phyloP scores from a whole-genome alignment of 2,888 invertebrate genomes.

The Willowsia nigromaculata region DNA sequence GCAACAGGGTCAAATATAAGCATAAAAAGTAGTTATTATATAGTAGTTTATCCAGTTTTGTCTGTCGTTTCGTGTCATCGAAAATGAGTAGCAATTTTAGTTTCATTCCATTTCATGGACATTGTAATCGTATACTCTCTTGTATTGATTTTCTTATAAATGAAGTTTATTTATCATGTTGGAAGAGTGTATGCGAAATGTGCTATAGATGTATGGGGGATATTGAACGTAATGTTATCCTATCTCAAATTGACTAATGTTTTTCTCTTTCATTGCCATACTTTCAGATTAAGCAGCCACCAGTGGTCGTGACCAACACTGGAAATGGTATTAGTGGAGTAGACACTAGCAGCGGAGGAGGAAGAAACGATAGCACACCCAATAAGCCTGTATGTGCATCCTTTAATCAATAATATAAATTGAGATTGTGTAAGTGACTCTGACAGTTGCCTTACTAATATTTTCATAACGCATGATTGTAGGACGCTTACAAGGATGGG shows the following conservation, averaged over 20 bases:
- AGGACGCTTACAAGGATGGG: conserved; percentile 53
- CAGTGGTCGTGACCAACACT: conserved; percentile 56
- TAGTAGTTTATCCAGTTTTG: background rate
- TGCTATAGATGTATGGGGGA: background rate
- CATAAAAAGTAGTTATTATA: background rate
- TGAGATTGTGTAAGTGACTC: background rate
- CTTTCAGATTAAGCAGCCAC: conserved; percentile 57
- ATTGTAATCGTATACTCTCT: background rate
- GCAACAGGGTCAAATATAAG: conserved; percentile 55
- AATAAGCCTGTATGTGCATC: conserved; percentile 42
- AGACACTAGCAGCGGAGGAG: background rate
- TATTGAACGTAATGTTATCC: background rate
- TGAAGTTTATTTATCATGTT: background rate
- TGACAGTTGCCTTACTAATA: background rate
- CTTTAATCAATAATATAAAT: background rate
- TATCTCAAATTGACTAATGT: conserved; percentile 22
- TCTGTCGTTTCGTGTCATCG: conserved; percentile 27
- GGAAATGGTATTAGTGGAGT: conserved; percentile 48
- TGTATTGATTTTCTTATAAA: conserved; percentile 40
- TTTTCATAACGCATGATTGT: background rate
- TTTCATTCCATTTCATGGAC: background rate
- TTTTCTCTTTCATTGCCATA: conserved; percentile 11
- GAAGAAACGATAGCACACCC: conserved; percentile 20
- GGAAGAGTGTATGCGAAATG: background rate
- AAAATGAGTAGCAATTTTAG: background rate